Percentiles rank a stretch among this genome's conserved stretches.
phyloP scores from a whole-genome alignment of 2,113 vertebrate genomes.

The Ardeotis arabs region DNA sequence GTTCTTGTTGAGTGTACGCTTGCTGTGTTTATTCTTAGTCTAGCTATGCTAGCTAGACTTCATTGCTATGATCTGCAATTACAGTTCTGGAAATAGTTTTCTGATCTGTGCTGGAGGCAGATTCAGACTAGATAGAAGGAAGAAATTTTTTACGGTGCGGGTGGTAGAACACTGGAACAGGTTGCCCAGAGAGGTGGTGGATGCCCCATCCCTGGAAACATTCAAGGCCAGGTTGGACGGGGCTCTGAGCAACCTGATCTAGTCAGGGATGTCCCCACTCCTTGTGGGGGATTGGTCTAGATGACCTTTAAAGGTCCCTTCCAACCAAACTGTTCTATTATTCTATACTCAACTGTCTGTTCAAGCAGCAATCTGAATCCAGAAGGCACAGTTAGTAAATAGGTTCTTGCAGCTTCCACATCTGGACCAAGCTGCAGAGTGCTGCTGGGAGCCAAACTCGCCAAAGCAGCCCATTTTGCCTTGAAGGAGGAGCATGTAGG shows the following conservation, averaged over 20 bases:
- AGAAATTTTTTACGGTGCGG: too few relatives aligned
- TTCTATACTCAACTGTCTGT: neutral
- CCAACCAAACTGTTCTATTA: too few relatives aligned
- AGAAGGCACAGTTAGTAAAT: neutral
- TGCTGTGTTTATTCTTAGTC: constrained; percentile 21
- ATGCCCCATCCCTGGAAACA: too few relatives aligned
- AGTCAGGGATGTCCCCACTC: too few relatives aligned
- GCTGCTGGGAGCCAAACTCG: neutral
- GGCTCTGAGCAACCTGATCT: too few relatives aligned
- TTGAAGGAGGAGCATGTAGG: neutral
- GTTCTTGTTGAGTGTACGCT: neutral
- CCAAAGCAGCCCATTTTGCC: neutral
- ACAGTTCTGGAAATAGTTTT: neutral
- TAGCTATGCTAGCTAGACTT: neutral
- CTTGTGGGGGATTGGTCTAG: too few relatives aligned
- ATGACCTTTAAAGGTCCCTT: too few relatives aligned
- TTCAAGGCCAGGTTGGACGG: too few relatives aligned
- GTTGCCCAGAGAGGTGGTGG: too few relatives aligned
- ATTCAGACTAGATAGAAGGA: too few relatives aligned
- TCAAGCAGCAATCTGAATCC: neutral
- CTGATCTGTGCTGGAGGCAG: neutral
- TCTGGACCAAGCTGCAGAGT: fast-evolving
- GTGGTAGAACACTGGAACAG: too few relatives aligned
- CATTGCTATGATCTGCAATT: neutral
- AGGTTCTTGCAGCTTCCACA: neutral